A percentile compares a stretch with the other conserved stretches of the same genome.
phyloP scores from a whole-genome alignment of 2,888 invertebrate genomes.

The Teleiodes luculella region DNA sequence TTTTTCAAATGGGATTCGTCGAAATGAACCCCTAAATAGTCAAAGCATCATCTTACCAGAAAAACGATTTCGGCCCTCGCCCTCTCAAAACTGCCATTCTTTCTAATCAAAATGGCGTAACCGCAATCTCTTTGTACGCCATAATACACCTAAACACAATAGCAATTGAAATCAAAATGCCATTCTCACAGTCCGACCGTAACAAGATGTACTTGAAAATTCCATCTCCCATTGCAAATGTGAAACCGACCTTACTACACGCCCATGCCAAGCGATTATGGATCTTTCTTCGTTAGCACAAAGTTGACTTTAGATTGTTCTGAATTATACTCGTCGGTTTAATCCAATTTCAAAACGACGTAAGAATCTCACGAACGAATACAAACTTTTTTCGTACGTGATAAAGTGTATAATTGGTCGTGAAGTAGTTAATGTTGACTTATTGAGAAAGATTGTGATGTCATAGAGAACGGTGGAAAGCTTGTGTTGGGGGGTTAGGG shows the following conservation, averaged over 20 bases:
- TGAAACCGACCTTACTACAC: slow-evolving; percentile 39
- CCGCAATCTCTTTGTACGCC: slow-evolving; percentile 20
- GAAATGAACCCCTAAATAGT: not conserved
- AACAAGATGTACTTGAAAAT: slow-evolving; percentile 42
- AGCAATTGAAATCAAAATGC: slow-evolving; percentile 41
- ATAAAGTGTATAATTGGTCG: slow-evolving; percentile 32
- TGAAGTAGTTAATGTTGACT: slow-evolving; percentile 36
- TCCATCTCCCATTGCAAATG: slow-evolving; percentile 34
- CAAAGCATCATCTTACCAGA: slow-evolving; percentile 41
- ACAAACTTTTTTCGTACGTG: slow-evolving; percentile 31
- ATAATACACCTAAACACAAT: slow-evolving; percentile 35
- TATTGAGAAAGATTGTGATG: slow-evolving; percentile 40
- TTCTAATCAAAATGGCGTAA: slow-evolving; percentile 29
- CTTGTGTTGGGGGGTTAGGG: slow-evolving; percentile 25
- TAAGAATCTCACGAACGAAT: slow-evolving; percentile 30
- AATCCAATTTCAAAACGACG: slow-evolving; percentile 25
- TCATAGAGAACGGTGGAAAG: slow-evolving; percentile 40
- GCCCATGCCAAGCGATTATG: slow-evolving; percentile 40
- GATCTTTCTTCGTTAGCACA: slow-evolving; percentile 35
- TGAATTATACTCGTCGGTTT: slow-evolving; percentile 19
- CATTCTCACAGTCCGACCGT: slow-evolving; percentile 20
- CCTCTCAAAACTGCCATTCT: slow-evolving; percentile 27
- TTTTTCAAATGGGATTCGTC: not conserved
- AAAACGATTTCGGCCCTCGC: slow-evolving; percentile 44
- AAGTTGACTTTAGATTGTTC: slow-evolving; percentile 43